Percentiles rank a stretch among this genome's conserved stretches.
phyloP scores from a whole-genome alignment of 2,797 vertebrate species.

The Aplochiton taeniatus region DNA sequence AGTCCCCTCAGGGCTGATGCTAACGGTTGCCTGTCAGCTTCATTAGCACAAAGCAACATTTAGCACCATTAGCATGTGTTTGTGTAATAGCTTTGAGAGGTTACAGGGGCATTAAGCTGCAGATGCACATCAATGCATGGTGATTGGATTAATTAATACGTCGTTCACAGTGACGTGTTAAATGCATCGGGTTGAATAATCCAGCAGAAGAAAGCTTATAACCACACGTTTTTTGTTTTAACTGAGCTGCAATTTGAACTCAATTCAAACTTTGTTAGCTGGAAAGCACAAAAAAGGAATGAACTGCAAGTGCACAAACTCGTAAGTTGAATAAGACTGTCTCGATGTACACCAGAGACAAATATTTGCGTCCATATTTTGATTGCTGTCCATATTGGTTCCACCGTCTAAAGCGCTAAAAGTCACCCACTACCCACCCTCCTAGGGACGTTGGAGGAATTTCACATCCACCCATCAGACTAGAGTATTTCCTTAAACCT shows the following conservation, averaged over 20 bases:
- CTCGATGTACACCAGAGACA: too few relatives aligned
- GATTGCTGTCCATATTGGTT: too few relatives aligned
- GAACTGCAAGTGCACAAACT: not conserved
- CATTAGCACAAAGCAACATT: conserved; percentile 46
- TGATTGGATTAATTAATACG: conserved; percentile 34
- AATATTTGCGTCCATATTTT: too few relatives aligned
- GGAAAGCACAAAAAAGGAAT: not conserved
- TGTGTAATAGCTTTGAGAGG: conserved; percentile 33
- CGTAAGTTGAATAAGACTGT: too few relatives aligned
- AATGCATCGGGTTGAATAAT: conserved; percentile 23
- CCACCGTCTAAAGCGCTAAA: too few relatives aligned
- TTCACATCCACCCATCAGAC: conserved; percentile 61
- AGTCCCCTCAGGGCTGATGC: conserved; percentile 37
- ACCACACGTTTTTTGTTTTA: not conserved
- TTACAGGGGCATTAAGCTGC: conserved; percentile 30
- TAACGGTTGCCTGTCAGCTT: conserved; percentile 34
- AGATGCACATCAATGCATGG: conserved; percentile 25
- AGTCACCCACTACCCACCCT: conserved; percentile 29
- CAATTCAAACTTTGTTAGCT: not conserved
- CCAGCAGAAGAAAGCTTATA: too few relatives aligned
- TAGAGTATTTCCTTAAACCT: conserved; percentile 38
- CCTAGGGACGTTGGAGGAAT: conserved; percentile 53
- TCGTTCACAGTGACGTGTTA: conserved; percentile 30
- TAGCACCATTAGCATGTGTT: conserved; percentile 54
- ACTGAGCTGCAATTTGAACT: not conserved